Conservation (phyloP, 2,113 vertebrate species). For the Hippocampus mohnikei region DNA sequence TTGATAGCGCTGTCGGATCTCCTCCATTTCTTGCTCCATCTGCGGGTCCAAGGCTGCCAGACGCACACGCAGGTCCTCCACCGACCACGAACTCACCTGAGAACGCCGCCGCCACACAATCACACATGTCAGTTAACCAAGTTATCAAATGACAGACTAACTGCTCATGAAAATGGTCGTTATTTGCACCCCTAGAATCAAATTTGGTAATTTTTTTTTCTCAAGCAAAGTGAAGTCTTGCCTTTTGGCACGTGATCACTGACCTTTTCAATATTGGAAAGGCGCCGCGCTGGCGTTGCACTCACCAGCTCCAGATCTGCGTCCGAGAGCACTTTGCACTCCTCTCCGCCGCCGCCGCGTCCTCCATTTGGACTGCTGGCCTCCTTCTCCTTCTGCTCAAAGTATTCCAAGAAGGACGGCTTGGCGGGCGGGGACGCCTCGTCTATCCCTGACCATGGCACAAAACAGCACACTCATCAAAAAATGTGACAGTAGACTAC, state of each 20-base stretch:
- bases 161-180: too few species aligned
- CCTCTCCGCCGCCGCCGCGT: slow-evolving; percentile 68
- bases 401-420: slow-evolving; percentile 95
- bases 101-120: neutral
- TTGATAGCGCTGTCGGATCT: slow-evolving; percentile 91
- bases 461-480: neutral
- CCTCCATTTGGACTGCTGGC: slow-evolving; percentile 77
- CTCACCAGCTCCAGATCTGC: slow-evolving; percentile 91
- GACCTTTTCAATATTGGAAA: slow-evolving; percentile 47
- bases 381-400: slow-evolving; percentile 94
- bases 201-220: too few species aligned
- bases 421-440: slow-evolving; percentile 85
- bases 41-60: slow-evolving; percentile 87
- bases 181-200: too few species aligned
- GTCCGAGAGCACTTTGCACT: slow-evolving; percentile 81
- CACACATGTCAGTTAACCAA: too few species aligned
- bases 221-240: too few species aligned
- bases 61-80: slow-evolving; percentile 82
- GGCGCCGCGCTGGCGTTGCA: neutral
- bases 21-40: slow-evolving; percentile 97
- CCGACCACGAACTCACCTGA: slow-evolving; percentile 85
- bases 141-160: too few species aligned
- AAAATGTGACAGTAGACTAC: too few species aligned
- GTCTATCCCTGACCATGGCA: slow-evolving; percentile 75
- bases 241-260: neutral